Percentiles rank a stretch among this genome's conserved stretches.
phyloP scores from a whole-genome alignment of 2,797 vertebrate species.

The Rhinoraja longicauda region DNA sequence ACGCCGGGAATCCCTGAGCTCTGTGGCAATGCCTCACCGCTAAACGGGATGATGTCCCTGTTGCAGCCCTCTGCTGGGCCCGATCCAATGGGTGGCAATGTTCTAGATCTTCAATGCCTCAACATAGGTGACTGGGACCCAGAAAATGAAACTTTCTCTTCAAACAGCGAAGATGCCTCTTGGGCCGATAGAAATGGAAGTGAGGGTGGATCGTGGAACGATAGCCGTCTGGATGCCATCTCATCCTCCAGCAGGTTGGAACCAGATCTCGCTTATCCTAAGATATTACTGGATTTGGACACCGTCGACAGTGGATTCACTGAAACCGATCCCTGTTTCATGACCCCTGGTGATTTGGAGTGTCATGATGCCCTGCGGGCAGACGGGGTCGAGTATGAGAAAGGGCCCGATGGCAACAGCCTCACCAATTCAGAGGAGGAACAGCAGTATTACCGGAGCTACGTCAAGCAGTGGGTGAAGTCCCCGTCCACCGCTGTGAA shows the following conservation, averaged over 20 bases:
- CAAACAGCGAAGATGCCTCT: conserved; percentile 41
- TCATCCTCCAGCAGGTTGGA: conserved; percentile 58
- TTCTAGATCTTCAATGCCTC: background rate
- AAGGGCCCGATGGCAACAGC: background rate
- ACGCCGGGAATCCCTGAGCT: background rate
- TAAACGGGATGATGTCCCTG: background rate
- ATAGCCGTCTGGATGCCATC: conserved; percentile 55
- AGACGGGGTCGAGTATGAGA: conserved; percentile 9
- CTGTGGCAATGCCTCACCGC: background rate
- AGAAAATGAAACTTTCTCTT: conserved; percentile 3
- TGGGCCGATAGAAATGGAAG: conserved; percentile 42
- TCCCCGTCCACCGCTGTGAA: conserved; percentile 21
- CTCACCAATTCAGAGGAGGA: conserved; percentile 41
- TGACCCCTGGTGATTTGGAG: conserved; percentile 58
- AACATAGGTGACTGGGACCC: conserved; percentile 6
- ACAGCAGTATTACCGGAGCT: conserved; percentile 54
- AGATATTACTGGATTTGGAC: conserved; percentile 74
- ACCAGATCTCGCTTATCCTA: conserved; percentile 64
- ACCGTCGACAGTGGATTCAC: conserved; percentile 83
- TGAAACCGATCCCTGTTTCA: conserved; percentile 76
- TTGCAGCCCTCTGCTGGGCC: background rate
- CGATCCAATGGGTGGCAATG: background rate
- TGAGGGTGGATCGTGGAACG: conserved; percentile 57
- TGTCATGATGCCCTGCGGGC: conserved; percentile 46
- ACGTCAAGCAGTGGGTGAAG: conserved; percentile 64